These are phyloP conservation scores for Ficedula albicollis DNA, from an alignment of 2,797 vertebrate genomes.

Conservation along the genomic window DNA sequence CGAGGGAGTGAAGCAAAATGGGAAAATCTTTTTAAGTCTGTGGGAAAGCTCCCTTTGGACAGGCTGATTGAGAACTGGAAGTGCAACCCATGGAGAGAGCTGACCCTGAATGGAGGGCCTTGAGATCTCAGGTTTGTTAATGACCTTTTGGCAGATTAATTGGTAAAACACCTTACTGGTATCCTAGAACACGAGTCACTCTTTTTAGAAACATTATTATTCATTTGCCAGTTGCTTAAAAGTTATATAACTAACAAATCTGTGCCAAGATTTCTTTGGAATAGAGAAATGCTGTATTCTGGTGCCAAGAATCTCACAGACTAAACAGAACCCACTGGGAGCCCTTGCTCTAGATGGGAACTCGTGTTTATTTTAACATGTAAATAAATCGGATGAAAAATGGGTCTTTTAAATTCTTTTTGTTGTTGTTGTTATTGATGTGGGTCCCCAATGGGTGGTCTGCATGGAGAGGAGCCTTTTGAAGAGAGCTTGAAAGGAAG, in stretches of 20 bases:
- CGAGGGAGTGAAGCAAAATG: not conserved
- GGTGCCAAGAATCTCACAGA: conserved; percentile 21
- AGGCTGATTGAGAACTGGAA: not conserved
- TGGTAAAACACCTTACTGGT: conserved; percentile 37
- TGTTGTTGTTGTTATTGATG: not conserved
- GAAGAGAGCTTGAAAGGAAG: conserved; percentile 44
- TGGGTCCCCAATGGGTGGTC: conserved; percentile 13
- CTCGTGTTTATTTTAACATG: not conserved
- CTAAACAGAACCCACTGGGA: conserved; percentile 53
- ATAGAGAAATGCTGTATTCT: not conserved
- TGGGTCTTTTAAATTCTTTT: not conserved
- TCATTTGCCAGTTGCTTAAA: not conserved
- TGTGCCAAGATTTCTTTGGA: conserved; percentile 40
- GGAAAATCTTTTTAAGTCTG: not conserved
- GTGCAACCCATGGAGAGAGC: not conserved
- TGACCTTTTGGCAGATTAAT: conserved; percentile 38
- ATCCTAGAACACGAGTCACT: not conserved
- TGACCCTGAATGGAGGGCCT: conserved; percentile 14
- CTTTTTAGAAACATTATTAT: conserved; percentile 17
- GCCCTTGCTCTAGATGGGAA: conserved; percentile 14
- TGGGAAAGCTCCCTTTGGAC: not conserved
- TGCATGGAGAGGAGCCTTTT: conserved; percentile 14
- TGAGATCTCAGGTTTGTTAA: conserved; percentile 3
- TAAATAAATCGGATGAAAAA: conserved; percentile 40
- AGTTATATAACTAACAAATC: conserved; percentile 24